Evolutionary conservation across 2,113 vertebrate genomes (phyloP).

Genomic region (Ciconia boyciana): DNA sequence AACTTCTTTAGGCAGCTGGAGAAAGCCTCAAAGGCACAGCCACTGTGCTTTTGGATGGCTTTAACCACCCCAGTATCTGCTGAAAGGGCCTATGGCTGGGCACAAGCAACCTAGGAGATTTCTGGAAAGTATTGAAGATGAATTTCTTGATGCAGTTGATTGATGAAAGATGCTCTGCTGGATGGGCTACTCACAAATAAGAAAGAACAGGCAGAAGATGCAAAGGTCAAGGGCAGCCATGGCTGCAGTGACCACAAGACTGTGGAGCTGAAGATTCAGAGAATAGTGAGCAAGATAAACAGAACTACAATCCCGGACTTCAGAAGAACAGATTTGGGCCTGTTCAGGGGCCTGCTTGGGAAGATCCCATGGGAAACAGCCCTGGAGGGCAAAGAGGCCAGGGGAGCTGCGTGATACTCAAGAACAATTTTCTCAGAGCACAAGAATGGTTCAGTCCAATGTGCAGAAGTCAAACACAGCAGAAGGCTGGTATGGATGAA

Average conservation of each 20-base stretch:
- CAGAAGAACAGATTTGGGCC: neutral
- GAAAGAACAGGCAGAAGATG: neutral
- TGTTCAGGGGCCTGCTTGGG: neutral
- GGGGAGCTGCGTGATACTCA: neutral
- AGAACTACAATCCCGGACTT: neutral
- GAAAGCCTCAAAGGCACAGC: neutral
- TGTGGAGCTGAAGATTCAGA: neutral
- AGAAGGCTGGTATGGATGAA: neutral
- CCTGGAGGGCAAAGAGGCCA: neutral
- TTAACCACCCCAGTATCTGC: neutral
- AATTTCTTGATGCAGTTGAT: neutral
- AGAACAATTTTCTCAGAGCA: neutral
- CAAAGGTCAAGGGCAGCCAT: neutral
- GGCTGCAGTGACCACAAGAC: neutral
- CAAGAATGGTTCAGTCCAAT: neutral
- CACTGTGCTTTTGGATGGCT: neutral
- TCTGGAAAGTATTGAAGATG: neutral
- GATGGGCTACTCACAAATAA: neutral
- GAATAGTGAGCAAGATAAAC: neutral
- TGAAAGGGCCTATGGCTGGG: neutral
- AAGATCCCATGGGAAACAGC: neutral
- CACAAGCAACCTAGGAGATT: neutral
- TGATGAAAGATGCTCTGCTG: neutral
- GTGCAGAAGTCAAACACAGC: neutral
- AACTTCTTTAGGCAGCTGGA: neutral